A percentile compares a stretch with the other conserved stretches of the same genome.
Conservation (phyloP, 2,888 invertebrate genomes). For the Glomeris marginata region DNA sequence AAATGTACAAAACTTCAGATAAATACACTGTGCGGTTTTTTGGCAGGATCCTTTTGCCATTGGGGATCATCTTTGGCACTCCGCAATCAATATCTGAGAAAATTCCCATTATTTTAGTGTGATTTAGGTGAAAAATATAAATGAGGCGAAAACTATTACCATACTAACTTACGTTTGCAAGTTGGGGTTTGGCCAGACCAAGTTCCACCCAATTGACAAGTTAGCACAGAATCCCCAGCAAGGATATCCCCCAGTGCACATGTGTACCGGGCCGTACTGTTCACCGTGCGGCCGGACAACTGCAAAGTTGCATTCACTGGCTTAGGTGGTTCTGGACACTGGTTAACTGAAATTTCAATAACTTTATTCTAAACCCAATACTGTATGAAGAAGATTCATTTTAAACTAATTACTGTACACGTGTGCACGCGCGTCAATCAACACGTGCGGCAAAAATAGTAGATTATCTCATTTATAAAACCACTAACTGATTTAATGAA, state of each 20-base stretch:
- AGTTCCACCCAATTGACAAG: constrained; percentile 69
- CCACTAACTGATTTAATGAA: too few relatives aligned
- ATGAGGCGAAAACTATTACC: constrained; percentile 5
- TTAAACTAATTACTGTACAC: too few relatives aligned
- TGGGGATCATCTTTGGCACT: constrained; percentile 66
- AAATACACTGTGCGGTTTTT: constrained; percentile 42
- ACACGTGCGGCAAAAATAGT: too few relatives aligned
- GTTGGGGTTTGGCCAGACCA: constrained; percentile 60
- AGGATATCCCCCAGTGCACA: constrained; percentile 73
- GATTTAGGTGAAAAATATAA: constrained; percentile 1
- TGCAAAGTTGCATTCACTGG: constrained; percentile 59
- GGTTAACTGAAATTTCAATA: constrained; percentile 15
- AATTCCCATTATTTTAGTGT: neutral
- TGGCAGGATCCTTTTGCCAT: constrained; percentile 58
- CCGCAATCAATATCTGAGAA: constrained; percentile 39
- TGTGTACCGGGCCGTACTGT: constrained; percentile 53
- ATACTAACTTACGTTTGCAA: constrained; percentile 43
- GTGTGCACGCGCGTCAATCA: too few relatives aligned
- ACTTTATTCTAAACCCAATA: neutral
- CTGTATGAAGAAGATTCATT: too few relatives aligned
- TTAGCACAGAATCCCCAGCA: constrained; percentile 62
- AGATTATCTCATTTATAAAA: too few relatives aligned
- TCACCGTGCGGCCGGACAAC: constrained; percentile 56
- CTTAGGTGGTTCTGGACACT: constrained; percentile 61
- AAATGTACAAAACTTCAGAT: constrained; percentile 19